phyloP scores from a whole-genome alignment of 2,888 invertebrate species.

The Sarcophaga rosellei region DNA sequence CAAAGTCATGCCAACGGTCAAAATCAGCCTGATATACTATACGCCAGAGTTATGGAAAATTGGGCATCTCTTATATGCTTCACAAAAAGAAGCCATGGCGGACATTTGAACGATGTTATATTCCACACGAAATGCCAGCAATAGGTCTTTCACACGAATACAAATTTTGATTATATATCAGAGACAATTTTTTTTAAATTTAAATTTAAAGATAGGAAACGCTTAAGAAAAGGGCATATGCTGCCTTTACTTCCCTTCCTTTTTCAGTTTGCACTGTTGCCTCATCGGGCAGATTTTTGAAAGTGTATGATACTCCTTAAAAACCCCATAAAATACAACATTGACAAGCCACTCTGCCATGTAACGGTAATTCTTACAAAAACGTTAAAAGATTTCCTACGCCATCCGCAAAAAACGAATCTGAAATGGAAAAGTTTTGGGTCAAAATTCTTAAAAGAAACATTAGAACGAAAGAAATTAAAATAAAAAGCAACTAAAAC shows the following conservation, averaged over 20 bases:
- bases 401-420: neutral
- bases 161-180: neutral
- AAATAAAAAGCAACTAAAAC: constrained; percentile 41
- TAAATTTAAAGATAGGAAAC: neutral
- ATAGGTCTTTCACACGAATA: neutral
- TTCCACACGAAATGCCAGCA: too few species aligned
- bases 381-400: constrained; percentile 44
- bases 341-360: constrained; percentile 69
- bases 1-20: too few species aligned
- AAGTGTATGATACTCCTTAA: constrained; percentile 33
- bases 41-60: too few species aligned
- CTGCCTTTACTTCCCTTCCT: too few species aligned
- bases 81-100: too few species aligned
- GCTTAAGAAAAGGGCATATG: neutral
- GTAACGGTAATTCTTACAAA: constrained; percentile 43
- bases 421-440: constrained; percentile 43
- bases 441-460: constrained; percentile 38
- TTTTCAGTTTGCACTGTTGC: too few species aligned
- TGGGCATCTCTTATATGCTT: too few species aligned
- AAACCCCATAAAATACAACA: constrained; percentile 70
- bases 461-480: constrained; percentile 50
- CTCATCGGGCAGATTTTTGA: neutral
- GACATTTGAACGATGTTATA: too few species aligned
- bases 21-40: too few species aligned
- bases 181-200: neutral